phyloP scores from a whole-genome alignment of 2,113 vertebrate genomes.

The Synchiropus splendidus region DNA sequence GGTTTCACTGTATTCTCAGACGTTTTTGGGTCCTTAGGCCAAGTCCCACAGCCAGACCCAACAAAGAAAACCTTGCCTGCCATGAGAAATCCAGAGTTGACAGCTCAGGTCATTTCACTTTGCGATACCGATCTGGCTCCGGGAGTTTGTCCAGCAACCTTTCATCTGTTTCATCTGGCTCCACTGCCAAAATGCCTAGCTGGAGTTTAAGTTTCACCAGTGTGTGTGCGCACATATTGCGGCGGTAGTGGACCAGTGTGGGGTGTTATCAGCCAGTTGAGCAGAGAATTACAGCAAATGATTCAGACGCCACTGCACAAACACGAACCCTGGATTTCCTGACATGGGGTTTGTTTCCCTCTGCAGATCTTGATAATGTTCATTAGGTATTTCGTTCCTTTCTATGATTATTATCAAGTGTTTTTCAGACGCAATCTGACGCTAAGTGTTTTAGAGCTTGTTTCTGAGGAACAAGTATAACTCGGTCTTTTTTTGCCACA shows the following conservation, averaged over 20 bases:
- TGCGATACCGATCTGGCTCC: slow-evolving; percentile 36
- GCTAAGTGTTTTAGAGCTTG: too few relatives aligned
- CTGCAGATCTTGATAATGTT: too few relatives aligned
- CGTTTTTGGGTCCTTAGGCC: slow-evolving; percentile 19
- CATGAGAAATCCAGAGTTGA: slow-evolving; percentile 42
- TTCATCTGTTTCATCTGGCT: slow-evolving; percentile 42
- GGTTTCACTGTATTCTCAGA: slow-evolving; percentile 37
- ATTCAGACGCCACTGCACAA: too few relatives aligned
- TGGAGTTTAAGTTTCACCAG: slow-evolving; percentile 34
- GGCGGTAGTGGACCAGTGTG: too few relatives aligned
- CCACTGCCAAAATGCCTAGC: slow-evolving; percentile 17
- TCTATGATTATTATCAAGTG: too few relatives aligned
- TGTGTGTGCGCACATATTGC: slow-evolving; percentile 1
- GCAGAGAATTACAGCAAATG: too few relatives aligned
- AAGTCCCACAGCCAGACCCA: slow-evolving; percentile 16
- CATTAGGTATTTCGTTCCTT: too few relatives aligned
- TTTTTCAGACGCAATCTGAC: too few relatives aligned
- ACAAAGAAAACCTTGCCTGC: slow-evolving; percentile 17
- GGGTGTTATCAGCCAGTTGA: neutral
- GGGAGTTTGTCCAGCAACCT: slow-evolving; percentile 26
- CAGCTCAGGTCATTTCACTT: slow-evolving; percentile 40
- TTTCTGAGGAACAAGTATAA: too few relatives aligned
- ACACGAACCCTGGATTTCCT: too few relatives aligned
- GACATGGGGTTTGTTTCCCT: too few relatives aligned
- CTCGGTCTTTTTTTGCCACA: too few relatives aligned